Percentiles rank a stretch among this genome's conserved stretches.
phyloP scores from a whole-genome alignment of 2,113 vertebrate species.

The Machaerirhynchus nigripectus region DNA sequence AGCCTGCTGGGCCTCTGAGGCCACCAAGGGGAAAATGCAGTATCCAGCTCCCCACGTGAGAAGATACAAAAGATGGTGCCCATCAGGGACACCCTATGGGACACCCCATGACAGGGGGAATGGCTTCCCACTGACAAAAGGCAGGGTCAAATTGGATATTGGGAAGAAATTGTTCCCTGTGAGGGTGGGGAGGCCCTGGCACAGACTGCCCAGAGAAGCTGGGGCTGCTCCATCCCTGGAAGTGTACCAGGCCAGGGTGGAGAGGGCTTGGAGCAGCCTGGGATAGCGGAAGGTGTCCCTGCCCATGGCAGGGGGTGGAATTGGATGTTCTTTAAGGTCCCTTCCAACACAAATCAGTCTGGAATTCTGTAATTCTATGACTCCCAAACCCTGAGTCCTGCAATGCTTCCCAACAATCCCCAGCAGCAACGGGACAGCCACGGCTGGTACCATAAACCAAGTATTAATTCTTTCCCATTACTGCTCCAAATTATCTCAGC shows the following conservation, averaged over 20 bases:
- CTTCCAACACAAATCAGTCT: not conserved
- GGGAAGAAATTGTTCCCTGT: not conserved
- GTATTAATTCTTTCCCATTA: not conserved
- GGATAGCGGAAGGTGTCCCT: not conserved
- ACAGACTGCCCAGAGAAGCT: not conserved
- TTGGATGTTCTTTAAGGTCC: not conserved
- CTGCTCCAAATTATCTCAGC: not conserved
- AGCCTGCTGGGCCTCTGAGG: not conserved
- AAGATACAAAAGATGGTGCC: not conserved
- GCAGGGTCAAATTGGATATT: not conserved
- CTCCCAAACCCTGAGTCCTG: not conserved
- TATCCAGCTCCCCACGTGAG: not conserved
- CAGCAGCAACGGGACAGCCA: not conserved
- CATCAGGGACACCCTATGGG: not conserved
- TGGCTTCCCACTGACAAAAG: not conserved
- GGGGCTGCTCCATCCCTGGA: not conserved
- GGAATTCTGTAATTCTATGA: not conserved
- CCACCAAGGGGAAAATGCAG: not conserved
- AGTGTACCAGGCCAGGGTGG: accelerated
- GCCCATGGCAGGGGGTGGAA: not conserved
- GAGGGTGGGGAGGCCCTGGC: not conserved
- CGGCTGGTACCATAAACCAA: not conserved
- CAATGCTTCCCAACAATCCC: not conserved
- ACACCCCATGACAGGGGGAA: not conserved
- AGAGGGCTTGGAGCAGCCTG: accelerated